Conservation (phyloP, 37 sponge, comb jelly and placozoan genomes). For the Petrosia ficiformis region DNA sequence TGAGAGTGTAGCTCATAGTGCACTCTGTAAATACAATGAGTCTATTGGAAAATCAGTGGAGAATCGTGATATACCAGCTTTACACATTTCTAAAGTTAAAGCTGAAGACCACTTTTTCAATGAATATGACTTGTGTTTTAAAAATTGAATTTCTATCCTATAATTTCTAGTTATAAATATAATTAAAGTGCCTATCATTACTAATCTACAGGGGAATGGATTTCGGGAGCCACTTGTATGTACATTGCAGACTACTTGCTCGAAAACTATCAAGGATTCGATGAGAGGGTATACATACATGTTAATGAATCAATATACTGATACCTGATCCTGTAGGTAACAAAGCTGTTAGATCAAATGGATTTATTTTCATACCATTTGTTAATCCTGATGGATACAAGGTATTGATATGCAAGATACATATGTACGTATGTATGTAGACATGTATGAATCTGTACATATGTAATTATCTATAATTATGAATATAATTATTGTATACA, state of each 20-base stretch:
- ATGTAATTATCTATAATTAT: too few species aligned
- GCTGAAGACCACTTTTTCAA: too few species aligned
- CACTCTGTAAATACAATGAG: conserved; percentile 50
- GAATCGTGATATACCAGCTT: conserved; percentile 64
- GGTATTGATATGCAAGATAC: conserved; percentile 19
- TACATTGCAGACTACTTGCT: conserved; percentile 45
- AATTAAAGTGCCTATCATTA: conserved; percentile 3
- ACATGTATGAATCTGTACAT: too few species aligned
- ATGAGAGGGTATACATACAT: not conserved
- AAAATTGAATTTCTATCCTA: too few species aligned
- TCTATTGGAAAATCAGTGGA: conserved; percentile 55
- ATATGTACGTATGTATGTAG: not conserved
- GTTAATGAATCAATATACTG: too few species aligned
- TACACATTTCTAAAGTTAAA: conserved; percentile 34
- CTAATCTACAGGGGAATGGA: conserved; percentile 73
- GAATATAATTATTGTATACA: not conserved
- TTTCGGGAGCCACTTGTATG: conserved; percentile 72
- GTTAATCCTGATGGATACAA: conserved; percentile 84
- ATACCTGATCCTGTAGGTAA: too few species aligned
- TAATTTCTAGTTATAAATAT: not conserved
- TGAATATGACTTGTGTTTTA: too few species aligned
- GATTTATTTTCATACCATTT: conserved; percentile 69
- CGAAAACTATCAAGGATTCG: not conserved
- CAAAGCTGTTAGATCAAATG: conserved; percentile 17
- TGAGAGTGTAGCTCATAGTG: conserved; percentile 7